Conservation (phyloP, 2,888 invertebrate species). For the Platycheirus rosarum region DNA sequence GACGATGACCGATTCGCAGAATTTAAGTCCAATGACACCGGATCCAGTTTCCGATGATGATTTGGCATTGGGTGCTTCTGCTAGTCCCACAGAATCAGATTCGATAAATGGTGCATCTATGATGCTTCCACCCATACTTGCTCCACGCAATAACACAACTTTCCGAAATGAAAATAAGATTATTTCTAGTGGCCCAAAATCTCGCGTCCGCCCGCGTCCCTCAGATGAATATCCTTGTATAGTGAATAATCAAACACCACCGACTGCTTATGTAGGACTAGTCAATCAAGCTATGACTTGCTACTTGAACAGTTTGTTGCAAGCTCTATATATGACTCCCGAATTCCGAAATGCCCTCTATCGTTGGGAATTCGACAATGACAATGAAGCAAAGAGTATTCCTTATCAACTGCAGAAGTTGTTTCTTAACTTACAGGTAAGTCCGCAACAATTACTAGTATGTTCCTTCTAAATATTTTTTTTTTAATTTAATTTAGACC, state of each 20-base stretch:
- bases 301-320: slow-evolving; percentile 93
- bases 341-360: slow-evolving; percentile 95
- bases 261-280: slow-evolving; percentile 87
- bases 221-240: slow-evolving; percentile 87
- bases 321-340: slow-evolving; percentile 95
- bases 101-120: slow-evolving; percentile 74
- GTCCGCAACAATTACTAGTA: not conserved
- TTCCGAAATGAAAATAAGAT: not conserved
- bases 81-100: slow-evolving; percentile 81
- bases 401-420: slow-evolving; percentile 93
- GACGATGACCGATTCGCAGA: slow-evolving; percentile 77
- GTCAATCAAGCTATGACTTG: slow-evolving; percentile 97
- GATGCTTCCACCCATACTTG: slow-evolving; percentile 62
- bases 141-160: slow-evolving; percentile 54
- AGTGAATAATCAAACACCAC: slow-evolving; percentile 84
- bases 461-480: not conserved
- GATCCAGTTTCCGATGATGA: slow-evolving; percentile 81
- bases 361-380: slow-evolving; percentile 90
- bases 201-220: slow-evolving; percentile 34
- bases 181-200: no score
- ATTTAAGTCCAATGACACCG: slow-evolving; percentile 79
- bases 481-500: slow-evolving; percentile 84
- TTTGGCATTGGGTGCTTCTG: slow-evolving; percentile 82
- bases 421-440: slow-evolving; percentile 91
- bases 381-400: slow-evolving; percentile 88